Evolutionary conservation across 2,113 vertebrate species (phyloP).

Genomic region (Donacobius atricapilla): DNA sequence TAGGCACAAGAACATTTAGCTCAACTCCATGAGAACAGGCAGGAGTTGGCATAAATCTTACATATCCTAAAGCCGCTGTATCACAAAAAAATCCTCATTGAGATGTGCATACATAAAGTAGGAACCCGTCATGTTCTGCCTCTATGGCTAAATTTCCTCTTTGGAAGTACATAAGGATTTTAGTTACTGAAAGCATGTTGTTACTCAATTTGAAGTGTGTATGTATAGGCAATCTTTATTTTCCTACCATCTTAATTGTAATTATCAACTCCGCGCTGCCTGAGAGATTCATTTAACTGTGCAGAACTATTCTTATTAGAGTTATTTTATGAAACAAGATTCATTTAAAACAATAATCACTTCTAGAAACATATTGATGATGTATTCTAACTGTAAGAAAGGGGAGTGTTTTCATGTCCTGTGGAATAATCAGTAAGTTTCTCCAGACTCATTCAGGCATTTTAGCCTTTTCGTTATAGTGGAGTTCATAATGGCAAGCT

Average conservation of each 20-base stretch:
- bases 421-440: not conserved
- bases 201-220: not conserved
- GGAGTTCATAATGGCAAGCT: not conserved
- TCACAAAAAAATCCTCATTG: not conserved
- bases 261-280: not conserved
- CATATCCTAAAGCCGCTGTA: not conserved
- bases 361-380: not conserved
- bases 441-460: not conserved
- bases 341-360: not conserved
- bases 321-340: not conserved
- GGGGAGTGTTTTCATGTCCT: not conserved
- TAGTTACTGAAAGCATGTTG: not conserved
- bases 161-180: not conserved
- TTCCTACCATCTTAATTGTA: slow-evolving; percentile 9
- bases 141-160: not conserved
- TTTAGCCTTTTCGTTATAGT: not conserved
- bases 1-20: slow-evolving; percentile 4
- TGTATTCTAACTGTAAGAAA: not conserved
- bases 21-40: not conserved
- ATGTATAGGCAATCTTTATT: not conserved
- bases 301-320: not conserved
- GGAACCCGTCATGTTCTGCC: not conserved
- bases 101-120: not conserved
- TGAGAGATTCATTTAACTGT: not conserved
- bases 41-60: not conserved